A percentile compares a stretch with the other conserved stretches of the same genome.
These are phyloP conservation scores for Acrocephalus scirpaceus DNA, from an alignment of 2,797 vertebrate genomes.

Conservation along the genomic window DNA sequence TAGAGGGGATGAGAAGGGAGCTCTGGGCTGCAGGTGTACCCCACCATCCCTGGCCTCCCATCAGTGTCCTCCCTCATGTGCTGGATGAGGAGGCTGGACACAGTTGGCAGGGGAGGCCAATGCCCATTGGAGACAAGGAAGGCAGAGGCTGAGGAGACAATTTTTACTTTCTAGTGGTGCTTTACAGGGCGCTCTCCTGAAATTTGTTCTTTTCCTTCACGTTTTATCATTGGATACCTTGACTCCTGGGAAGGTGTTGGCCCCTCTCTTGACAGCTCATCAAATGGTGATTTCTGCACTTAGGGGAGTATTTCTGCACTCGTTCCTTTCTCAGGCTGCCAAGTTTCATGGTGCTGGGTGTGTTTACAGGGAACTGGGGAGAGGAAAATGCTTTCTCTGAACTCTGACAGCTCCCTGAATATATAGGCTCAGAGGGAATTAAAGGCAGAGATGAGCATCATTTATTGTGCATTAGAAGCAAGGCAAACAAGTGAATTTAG, in stretches of 20 bases:
- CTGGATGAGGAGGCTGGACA: not conserved
- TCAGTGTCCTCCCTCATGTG: not conserved
- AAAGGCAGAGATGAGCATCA: not conserved
- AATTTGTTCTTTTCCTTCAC: not conserved
- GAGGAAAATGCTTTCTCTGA: not conserved
- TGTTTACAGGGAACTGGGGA: accelerated
- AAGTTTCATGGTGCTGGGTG: not conserved
- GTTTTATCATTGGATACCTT: not conserved
- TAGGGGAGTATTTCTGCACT: not conserved
- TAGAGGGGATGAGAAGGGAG: not conserved
- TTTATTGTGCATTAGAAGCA: not conserved
- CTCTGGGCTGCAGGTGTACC: not conserved
- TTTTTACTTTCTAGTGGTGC: not conserved
- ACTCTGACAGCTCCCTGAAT: not conserved
- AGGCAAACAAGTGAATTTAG: not conserved
- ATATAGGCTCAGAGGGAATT: not conserved
- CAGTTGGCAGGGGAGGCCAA: not conserved
- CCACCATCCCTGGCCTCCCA: not conserved
- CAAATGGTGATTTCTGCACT: not conserved
- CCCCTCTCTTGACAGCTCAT: not conserved
- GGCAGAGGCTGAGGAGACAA: not conserved
- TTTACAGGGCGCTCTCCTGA: not conserved
- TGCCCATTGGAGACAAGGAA: accelerated
- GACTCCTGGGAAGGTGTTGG: not conserved
- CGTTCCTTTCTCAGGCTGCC: not conserved